Evolutionary conservation across 2,797 vertebrate genomes (phyloP).

Genomic region (Gallinago solitaria): DNA sequence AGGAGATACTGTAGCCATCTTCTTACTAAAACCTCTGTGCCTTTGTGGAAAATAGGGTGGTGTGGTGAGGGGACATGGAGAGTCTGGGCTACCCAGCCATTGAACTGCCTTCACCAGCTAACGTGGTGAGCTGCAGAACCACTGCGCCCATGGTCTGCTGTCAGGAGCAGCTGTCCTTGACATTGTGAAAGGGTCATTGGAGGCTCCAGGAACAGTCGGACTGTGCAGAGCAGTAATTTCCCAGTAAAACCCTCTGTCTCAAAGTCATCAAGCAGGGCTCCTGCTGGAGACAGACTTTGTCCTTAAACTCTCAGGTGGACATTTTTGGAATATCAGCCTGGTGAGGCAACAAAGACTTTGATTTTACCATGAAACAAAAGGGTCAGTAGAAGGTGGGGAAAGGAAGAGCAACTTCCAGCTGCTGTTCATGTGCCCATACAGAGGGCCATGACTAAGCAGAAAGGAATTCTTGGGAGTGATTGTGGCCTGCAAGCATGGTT

Average conservation of each 20-base stretch:
- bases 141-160: accelerated
- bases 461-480: slow-evolving; percentile 71
- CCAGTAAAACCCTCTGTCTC: neutral
- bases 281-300: neutral
- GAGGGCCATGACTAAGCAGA: slow-evolving; percentile 25
- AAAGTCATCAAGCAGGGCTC: too few relatives aligned
- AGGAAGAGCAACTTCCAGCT: neutral
- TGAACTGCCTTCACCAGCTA: neutral
- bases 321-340: neutral
- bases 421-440: neutral
- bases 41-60: neutral
- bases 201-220: neutral
- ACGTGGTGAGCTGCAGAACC: neutral
- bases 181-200: neutral
- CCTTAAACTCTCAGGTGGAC: neutral
- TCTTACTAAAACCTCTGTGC: neutral
- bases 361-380: neutral
- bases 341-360: neutral
- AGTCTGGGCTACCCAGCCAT: neutral
- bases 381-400: slow-evolving; percentile 1
- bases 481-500: slow-evolving; percentile 75
- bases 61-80: too few relatives aligned
- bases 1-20: too few relatives aligned
- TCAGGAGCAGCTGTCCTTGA: neutral
- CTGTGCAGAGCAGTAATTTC: neutral